phyloP scores from a whole-genome alignment of 2,113 vertebrate genomes.

The Equus przewalskii region DNA sequence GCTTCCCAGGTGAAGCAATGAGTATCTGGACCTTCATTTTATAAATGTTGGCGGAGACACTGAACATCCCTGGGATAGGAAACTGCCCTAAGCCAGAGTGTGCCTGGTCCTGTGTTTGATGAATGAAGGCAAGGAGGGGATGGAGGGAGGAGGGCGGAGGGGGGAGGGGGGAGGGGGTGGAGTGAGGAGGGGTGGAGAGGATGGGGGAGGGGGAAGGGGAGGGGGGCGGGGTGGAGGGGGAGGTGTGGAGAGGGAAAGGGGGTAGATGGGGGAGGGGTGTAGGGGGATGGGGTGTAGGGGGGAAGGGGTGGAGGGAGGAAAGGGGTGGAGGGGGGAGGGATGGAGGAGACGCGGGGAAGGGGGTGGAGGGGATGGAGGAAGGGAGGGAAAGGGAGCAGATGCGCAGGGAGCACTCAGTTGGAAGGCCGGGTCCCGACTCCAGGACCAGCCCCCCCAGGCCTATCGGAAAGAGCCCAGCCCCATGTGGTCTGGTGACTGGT shows the following conservation, averaged over 20 bases:
- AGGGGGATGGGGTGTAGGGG: too few relatives aligned
- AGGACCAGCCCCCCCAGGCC: neutral
- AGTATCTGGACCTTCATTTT: too few relatives aligned
- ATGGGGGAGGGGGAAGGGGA: neutral
- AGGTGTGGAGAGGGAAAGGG: neutral
- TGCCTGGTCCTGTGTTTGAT: neutral
- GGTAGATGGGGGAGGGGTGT: neutral
- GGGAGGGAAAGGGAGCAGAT: neutral
- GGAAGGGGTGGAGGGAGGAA: neutral
- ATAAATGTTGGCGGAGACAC: neutral
- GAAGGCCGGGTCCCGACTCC: neutral
- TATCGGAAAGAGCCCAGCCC: too few relatives aligned
- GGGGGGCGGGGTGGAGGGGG: too few relatives aligned
- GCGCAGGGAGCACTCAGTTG: too few relatives aligned
- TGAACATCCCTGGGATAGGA: neutral
- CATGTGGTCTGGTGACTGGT: accelerated
- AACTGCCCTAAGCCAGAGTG: accelerated
- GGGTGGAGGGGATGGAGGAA: too few relatives aligned
- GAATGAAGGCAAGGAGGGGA: neutral
- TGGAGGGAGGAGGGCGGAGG: neutral
- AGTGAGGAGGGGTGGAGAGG: too few relatives aligned
- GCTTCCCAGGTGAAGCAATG: neutral
- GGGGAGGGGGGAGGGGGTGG: neutral
- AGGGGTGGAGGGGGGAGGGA: too few relatives aligned
- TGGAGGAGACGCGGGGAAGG: too few relatives aligned